Base-by-base conservation (phyloP, 1,140 invertebrate genomes). In the Caerostris extrusa region DNA sequence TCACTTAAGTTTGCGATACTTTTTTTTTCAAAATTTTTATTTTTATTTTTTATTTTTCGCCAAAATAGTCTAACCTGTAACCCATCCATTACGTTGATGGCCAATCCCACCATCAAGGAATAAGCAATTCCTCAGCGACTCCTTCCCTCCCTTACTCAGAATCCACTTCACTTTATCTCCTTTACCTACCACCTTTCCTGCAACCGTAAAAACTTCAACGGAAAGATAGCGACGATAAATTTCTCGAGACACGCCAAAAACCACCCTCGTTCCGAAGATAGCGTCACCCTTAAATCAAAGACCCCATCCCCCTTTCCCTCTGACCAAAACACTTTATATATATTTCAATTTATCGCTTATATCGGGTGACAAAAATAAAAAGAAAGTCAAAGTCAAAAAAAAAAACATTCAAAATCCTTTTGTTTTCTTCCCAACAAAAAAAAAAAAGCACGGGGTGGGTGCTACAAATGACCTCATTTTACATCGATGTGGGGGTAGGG, bases 361-460 rank as follows among this genome's bases (percentile, higher is more conserved):
- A 50, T 7, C 69, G 7, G 4, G 12, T 7, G 69, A 71, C 61
- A 67, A 67, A 67, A n/a, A n/a, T n/a, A n/a, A 67, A n/a, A 67
- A n/a, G 61, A 7, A 12, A 82, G 8, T n/a, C n/a, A n/a, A n/a
- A 53, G 8, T 0, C 12, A 81, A 8, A 57, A 56, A 34, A 85
- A 85, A 55, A 85, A 85, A 85, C 83, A 58, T 58, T 57, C 83
- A 7, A 85, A 85, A 60, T 19, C n/a, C 55, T 57, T 85, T 85
- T 85, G 83, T 85, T 85, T 85, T 60, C 7, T 85, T 58, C 12
- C 56, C 3, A 85, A 85, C 3, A 85, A 85, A 85, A 56, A 34
- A 34, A 34, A 34, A 34, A 34, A 34, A 34, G 34, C 34, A 34
- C 34, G 56, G 17, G 83, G n/a, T 19, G 6, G 83, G 55, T 85